Percentiles rank a stretch among this genome's conserved stretches.
phyloP scores from a whole-genome alignment of 2,888 invertebrate genomes.

The Volucella inflata region DNA sequence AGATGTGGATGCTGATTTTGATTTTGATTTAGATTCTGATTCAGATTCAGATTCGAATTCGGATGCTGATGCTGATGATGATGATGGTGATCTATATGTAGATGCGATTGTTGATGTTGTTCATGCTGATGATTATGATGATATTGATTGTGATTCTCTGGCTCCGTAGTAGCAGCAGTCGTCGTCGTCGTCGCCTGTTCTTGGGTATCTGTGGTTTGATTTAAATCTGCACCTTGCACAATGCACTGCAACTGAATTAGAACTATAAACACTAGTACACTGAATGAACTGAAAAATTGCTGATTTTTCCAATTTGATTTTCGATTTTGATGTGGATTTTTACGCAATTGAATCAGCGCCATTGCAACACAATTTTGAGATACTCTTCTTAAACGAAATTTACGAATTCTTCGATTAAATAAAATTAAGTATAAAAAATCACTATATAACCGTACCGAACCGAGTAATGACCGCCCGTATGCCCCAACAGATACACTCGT shows the following conservation, averaged over 20 bases:
- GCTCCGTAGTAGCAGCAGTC: neutral
- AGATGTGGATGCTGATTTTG: constrained; percentile 49
- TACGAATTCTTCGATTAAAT: neutral
- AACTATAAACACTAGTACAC: constrained; percentile 54
- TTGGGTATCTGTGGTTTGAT: constrained; percentile 55
- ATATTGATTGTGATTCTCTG: constrained; percentile 52
- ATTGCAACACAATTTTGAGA: constrained; percentile 42
- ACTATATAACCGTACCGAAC: constrained; percentile 30
- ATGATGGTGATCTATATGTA: constrained; percentile 71
- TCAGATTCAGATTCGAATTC: constrained; percentile 51
- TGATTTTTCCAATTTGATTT: neutral
- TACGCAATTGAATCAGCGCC: constrained; percentile 46
- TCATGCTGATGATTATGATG: constrained; percentile 60
- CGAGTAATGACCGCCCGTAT: constrained; percentile 33
- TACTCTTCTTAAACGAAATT: constrained; percentile 4
- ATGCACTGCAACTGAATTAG: constrained; percentile 58
- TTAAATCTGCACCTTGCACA: constrained; percentile 61
- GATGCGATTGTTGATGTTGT: constrained; percentile 47
- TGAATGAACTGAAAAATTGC: constrained; percentile 31
- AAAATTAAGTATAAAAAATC: constrained; percentile 17
- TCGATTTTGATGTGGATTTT: constrained; percentile 3
- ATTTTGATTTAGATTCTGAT: constrained; percentile 60
- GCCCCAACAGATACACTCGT: constrained; percentile 21
- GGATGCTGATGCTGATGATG: constrained; percentile 62
- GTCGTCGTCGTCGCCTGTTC: neutral